These are phyloP conservation scores for Antheraea pernyi DNA, from an alignment of 1,140 invertebrate species.

Conservation along the genomic window DNA sequence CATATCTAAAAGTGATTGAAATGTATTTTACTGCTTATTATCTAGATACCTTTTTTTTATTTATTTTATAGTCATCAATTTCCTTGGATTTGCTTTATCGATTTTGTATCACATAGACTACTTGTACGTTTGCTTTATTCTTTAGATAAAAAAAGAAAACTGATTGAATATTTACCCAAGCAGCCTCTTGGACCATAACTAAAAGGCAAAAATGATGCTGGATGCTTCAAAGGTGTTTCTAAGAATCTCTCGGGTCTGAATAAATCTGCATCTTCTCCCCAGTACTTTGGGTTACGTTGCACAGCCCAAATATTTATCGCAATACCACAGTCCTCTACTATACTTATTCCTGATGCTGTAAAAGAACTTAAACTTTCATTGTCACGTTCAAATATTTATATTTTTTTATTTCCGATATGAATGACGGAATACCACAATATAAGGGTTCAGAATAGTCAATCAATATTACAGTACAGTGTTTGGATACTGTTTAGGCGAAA, in stretches of 20 bases:
- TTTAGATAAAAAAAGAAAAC: background rate
- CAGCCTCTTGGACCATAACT: slow-evolving; percentile 81
- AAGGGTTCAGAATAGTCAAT: too few relatives aligned
- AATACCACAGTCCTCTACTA: slow-evolving; percentile 20
- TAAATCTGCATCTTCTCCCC: slow-evolving; percentile 76
- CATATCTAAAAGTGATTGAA: too few relatives aligned
- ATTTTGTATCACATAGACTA: too few relatives aligned
- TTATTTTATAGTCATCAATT: too few relatives aligned
- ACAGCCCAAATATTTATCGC: slow-evolving; percentile 30
- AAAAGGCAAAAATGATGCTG: slow-evolving; percentile 80
- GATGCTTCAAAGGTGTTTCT: slow-evolving; percentile 67
- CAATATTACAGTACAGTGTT: too few relatives aligned
- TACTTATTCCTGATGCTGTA: slow-evolving; percentile 25
- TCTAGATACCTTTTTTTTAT: too few relatives aligned
- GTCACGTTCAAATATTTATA: too few relatives aligned
- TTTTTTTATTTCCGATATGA: too few relatives aligned
- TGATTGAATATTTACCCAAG: slow-evolving; percentile 53
- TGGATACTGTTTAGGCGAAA: too few relatives aligned
- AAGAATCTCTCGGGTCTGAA: slow-evolving; percentile 84
- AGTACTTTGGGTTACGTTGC: slow-evolving; percentile 31
- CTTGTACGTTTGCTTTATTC: background rate
- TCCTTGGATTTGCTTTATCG: too few relatives aligned
- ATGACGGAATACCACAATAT: too few relatives aligned
- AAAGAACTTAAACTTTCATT: background rate
- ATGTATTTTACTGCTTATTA: too few relatives aligned